A percentile compares a stretch with the other conserved stretches of the same genome.
phyloP scores from a whole-genome alignment of 2,797 vertebrate species.

The Falco peregrinus region DNA sequence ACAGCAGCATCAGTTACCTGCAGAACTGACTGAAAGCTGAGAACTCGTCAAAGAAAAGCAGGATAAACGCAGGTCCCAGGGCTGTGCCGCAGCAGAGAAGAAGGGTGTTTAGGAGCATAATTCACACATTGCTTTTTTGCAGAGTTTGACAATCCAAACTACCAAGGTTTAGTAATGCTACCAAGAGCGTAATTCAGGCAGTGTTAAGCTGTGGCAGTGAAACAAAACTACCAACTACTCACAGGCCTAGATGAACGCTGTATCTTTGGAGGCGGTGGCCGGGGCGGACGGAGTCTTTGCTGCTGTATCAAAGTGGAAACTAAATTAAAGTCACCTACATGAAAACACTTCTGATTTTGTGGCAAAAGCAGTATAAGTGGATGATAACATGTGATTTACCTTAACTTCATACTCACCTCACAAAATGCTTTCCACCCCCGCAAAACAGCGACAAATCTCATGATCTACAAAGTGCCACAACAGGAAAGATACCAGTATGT shows the following conservation, averaged over 20 bases:
- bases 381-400: background rate
- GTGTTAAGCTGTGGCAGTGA: conserved; percentile 72
- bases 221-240: conserved; percentile 78
- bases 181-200: conserved; percentile 64
- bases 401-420: conserved; percentile 31
- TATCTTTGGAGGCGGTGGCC: conserved; percentile 84
- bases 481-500: accelerated
- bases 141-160: conserved; percentile 59
- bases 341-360: background rate
- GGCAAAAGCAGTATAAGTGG: conserved; percentile 1
- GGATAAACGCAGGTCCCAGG: conserved; percentile 56
- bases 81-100: conserved; percentile 60
- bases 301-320: conserved; percentile 84
- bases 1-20: conserved; percentile 52
- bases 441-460: background rate
- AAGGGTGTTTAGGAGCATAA: conserved; percentile 55
- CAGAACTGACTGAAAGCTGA: conserved; percentile 32
- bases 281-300: conserved; percentile 78
- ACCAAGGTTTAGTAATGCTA: conserved; percentile 75
- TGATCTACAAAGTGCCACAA: accelerated
- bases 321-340: conserved; percentile 29
- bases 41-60: conserved; percentile 57
- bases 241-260: conserved; percentile 82
- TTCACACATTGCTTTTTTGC: conserved; percentile 45
- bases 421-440: background rate